Evolutionary conservation across 2,113 vertebrate genomes (phyloP).

Genomic region (Jacana jacana): DNA sequence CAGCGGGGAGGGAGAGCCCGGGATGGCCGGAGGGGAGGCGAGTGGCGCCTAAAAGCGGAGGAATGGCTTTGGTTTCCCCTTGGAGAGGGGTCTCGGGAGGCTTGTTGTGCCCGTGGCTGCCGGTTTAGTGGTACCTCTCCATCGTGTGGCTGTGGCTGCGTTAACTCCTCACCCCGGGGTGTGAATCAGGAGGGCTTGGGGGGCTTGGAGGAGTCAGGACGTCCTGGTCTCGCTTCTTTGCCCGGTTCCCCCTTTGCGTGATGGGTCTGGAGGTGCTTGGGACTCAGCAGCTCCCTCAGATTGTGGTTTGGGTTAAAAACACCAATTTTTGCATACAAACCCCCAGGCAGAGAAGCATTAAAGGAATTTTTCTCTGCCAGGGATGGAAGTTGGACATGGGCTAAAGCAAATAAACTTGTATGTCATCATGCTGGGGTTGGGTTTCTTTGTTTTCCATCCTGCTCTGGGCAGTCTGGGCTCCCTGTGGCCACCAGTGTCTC

Average conservation of each 20-base stretch:
- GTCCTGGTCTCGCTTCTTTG: fast-evolving
- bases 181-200: not conserved
- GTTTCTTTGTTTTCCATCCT: slow-evolving; percentile 1
- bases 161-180: not conserved
- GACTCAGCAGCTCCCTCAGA: not conserved
- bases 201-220: not conserved
- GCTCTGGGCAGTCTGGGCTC: not conserved
- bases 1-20: not conserved
- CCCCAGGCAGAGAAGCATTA: not conserved
- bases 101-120: fast-evolving
- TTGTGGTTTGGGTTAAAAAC: not conserved
- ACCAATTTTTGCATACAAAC: not conserved
- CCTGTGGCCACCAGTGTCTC: not conserved
- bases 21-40: not conserved
- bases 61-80: not conserved
- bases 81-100: not conserved
- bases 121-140: not conserved
- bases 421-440: not conserved
- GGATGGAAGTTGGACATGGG: not conserved
- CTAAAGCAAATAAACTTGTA: slow-evolving; percentile 27
- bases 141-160: fast-evolving
- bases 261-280: not conserved
- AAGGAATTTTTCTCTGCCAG: not conserved
- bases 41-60: not conserved
- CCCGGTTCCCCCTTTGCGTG: fast-evolving